Conservation (phyloP, 1,140 invertebrate species). For the Solenopsis fugax region DNA sequence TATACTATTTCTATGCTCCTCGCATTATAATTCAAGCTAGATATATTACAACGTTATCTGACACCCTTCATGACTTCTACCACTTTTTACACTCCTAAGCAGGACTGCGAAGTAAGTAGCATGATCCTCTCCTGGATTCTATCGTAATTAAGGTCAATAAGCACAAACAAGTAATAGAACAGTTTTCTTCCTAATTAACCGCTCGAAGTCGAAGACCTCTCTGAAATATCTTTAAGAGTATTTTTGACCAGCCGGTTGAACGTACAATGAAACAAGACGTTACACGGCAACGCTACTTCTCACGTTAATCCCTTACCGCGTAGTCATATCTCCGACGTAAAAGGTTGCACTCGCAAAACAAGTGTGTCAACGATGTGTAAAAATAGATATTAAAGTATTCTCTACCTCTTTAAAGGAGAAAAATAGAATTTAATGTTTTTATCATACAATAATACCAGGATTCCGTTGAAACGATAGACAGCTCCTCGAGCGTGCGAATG, state of each 20-base stretch:
- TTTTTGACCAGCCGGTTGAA: constrained; percentile 9
- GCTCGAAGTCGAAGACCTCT: constrained; percentile 6
- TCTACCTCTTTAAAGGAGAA: constrained; percentile 42
- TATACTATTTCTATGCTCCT: constrained; percentile 86
- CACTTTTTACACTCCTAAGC: constrained; percentile 70
- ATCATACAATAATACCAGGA: constrained; percentile 45
- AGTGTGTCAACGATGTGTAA: constrained; percentile 19
- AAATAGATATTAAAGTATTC: constrained; percentile 51
- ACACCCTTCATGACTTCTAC: constrained; percentile 69
- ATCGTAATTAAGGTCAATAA: constrained; percentile 66
- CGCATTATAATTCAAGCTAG: constrained; percentile 74
- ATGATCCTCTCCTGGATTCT: constrained; percentile 43
- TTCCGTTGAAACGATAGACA: not conserved
- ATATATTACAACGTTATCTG: constrained; percentile 68
- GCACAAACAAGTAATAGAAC: constrained; percentile 69
- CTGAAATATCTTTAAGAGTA: constrained; percentile 27
- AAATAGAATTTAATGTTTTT: constrained; percentile 24
- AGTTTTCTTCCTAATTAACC: constrained; percentile 41
- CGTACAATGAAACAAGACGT: not conserved
- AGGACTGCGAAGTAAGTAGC: constrained; percentile 39
- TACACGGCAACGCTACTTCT: constrained; percentile 4
- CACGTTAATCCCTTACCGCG: constrained; percentile 43
- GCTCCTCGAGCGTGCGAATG: not conserved
- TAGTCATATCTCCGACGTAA: constrained; percentile 11
- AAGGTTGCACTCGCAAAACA: constrained; percentile 21